phyloP scores from a whole-genome alignment of 2,797 vertebrate genomes.

The Myripristis murdjan region DNA sequence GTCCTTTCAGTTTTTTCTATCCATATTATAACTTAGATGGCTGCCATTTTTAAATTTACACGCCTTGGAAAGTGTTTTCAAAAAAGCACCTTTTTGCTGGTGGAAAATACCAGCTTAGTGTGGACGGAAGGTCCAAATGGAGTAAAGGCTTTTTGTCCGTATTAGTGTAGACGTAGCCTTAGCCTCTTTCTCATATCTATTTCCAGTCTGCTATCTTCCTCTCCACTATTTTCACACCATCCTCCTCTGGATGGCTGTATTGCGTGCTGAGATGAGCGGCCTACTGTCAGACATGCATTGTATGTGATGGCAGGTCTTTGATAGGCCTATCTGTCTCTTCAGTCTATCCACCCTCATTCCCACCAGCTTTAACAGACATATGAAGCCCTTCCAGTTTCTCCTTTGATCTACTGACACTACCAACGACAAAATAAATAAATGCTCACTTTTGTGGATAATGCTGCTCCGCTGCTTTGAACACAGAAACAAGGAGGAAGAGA shows the following conservation, averaged over 20 bases:
- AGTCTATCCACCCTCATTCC: constrained; percentile 21
- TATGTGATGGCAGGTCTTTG: constrained; percentile 28
- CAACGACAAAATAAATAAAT: constrained; percentile 60
- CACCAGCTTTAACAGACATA: constrained; percentile 19
- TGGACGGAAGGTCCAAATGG: no score
- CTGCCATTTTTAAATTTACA: no score
- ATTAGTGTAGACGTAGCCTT: no score
- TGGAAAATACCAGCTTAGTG: no score
- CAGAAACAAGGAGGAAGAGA: constrained; percentile 20
- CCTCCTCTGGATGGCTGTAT: no score
- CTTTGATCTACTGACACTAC: constrained; percentile 37
- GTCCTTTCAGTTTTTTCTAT: no score
- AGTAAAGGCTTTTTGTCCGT: no score
- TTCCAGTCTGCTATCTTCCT: no score
- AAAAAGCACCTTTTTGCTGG: no score
- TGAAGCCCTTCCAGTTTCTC: background rate
- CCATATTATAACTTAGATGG: no score
- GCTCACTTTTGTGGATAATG: constrained; percentile 46
- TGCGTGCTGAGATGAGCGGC: constrained; percentile 5
- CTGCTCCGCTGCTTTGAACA: constrained; percentile 38
- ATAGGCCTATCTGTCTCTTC: constrained; percentile 14
- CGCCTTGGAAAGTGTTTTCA: no score
- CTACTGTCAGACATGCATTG: background rate
- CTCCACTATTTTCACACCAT: no score
- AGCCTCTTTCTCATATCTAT: background rate